These are phyloP conservation scores for mouse (Mus musculus) DNA, from an alignment of 2,113 vertebrate genomes.

Conservation along the genomic window DNA sequence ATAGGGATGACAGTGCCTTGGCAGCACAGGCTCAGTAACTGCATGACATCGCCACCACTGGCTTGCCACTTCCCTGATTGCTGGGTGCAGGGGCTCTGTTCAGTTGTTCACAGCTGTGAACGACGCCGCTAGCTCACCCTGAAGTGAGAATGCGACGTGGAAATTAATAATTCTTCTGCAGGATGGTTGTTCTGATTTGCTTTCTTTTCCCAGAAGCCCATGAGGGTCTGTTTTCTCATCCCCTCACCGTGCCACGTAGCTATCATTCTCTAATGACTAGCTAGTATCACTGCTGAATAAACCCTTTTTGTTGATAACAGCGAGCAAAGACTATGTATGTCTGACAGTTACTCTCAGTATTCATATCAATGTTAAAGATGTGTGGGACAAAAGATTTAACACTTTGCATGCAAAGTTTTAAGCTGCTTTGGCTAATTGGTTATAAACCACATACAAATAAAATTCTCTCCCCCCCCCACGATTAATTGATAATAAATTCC, in stretches of 20 bases:
- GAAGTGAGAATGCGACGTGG: not conserved
- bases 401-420: constrained; percentile 9
- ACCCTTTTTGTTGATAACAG: not conserved
- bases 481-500: constrained; percentile 56
- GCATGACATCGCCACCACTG: not conserved
- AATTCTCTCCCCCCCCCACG: not conserved
- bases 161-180: not conserved
- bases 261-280: not conserved
- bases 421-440: constrained; percentile 14
- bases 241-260: not conserved
- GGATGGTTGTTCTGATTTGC: not conserved
- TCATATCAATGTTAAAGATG: not conserved
- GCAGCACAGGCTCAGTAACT: not conserved
- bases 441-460: not conserved
- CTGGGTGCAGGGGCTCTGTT: not conserved
- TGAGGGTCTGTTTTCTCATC: not conserved
- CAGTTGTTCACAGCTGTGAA: not conserved
- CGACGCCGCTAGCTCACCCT: not conserved
- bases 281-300: not conserved
- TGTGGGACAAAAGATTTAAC: not conserved
- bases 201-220: not conserved
- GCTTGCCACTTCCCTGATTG: not conserved
- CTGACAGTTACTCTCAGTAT: not conserved
- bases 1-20: not conserved
- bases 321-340: not conserved